A percentile compares a stretch with the other conserved stretches of the same genome.
Conservation (phyloP, 30 jellyfish, hydroid and myxozoan genomes). For the Morbakka virulenta region DNA sequence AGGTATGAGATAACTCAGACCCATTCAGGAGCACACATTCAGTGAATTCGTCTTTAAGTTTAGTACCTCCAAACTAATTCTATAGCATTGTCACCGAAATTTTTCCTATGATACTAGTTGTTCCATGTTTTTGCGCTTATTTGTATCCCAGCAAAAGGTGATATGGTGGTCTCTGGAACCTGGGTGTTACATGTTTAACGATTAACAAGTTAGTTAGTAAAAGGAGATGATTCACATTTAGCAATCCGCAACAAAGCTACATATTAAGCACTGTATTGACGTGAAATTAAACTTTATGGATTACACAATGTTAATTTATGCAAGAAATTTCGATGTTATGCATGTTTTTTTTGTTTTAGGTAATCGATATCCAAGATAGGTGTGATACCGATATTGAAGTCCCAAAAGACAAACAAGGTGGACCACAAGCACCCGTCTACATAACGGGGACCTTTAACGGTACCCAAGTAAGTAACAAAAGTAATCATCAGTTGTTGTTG, state of each 20-base stretch:
- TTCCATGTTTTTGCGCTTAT: too few relatives aligned
- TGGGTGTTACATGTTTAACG: too few relatives aligned
- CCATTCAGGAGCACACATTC: too few relatives aligned
- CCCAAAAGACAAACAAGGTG: constrained; percentile 99
- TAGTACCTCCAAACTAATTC: too few relatives aligned
- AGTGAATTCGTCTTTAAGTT: too few relatives aligned
- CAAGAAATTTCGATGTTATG: neutral
- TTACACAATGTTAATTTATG: neutral
- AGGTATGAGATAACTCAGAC: too few relatives aligned
- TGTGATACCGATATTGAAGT: constrained; percentile 94
- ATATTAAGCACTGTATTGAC: neutral
- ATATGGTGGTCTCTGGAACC: too few relatives aligned
- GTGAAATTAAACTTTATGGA: neutral
- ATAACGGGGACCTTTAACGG: constrained; percentile 95
- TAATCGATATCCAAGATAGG: constrained; percentile 83
- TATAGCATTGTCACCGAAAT: too few relatives aligned
- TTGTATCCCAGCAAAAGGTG: too few relatives aligned
- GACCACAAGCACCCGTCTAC: constrained; percentile 89
- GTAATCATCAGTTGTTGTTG: neutral
- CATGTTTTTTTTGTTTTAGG: constrained; percentile 24
- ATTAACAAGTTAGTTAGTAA: too few relatives aligned
- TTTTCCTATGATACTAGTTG: too few relatives aligned
- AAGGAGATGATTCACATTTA: too few relatives aligned
- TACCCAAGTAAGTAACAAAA: constrained; percentile 72
- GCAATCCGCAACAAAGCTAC: neutral